Base-by-base conservation (phyloP, 2,797 vertebrate genomes). In the Oreochromis grahami region DNA sequence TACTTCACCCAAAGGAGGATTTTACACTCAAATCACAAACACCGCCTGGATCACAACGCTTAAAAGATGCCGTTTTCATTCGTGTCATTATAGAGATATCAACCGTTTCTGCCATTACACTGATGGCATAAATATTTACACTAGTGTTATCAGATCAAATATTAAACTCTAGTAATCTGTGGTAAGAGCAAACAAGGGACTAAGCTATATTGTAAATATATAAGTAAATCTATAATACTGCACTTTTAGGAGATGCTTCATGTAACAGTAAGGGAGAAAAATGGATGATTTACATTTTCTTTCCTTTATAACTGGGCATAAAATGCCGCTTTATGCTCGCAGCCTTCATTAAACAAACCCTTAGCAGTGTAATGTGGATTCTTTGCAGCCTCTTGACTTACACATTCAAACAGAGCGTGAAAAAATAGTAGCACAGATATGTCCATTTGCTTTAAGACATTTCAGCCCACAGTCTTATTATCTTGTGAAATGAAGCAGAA, bases 401-500 rank as follows among this genome's bases (percentile, higher is more conserved):
- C 55, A 36, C 78, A 84, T 77, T 86, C 21, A 70, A 79, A 56
- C 34, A 52, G 53, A 81, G 76, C 8, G 70, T 80, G 53, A 84
- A 83, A 8, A 88, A 91, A 81, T 24, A 81, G 72, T 24, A 81
- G 79, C 74, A 43, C 50, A 82, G 85, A 89, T 87, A 85, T 55
- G 70, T 84, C 83, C 65, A 84, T 92, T 87, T 83, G 84, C 82
- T 88, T 83, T 15, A 65, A 90, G 82, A 84, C 86, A 84, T 90
- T 90, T 84, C 60, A 76, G 56, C 87, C 55, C 78, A 52, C 85
- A 84, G 88, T 58, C 88, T 92, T 89, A 92, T 94, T 93, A 90
- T 93, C 82, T 72, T 82, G 88, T 91, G 88, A 94, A 92, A 93
- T 91, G 89, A 87, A 93, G 92, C 88, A 86, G 91, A 93, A 89